phyloP scores from a whole-genome alignment of 2,888 invertebrate species.

The Lycocerus yunnanus region DNA sequence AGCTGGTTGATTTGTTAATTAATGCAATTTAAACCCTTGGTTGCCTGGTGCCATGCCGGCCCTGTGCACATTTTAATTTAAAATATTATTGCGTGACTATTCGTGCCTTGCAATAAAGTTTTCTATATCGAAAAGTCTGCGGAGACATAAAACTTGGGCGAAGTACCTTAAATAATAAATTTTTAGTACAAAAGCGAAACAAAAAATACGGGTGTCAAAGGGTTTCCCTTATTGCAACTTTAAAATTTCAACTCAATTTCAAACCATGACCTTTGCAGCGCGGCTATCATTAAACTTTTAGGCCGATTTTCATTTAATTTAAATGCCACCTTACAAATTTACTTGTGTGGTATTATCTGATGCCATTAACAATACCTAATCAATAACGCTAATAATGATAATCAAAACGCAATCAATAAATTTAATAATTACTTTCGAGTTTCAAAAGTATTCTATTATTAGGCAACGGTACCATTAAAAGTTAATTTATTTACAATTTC shows the following conservation, averaged over 20 bases:
- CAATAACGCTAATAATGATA: no score
- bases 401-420: not conserved
- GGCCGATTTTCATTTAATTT: not conserved
- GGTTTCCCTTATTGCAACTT: not conserved
- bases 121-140: not conserved
- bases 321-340: not conserved
- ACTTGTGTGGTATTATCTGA: not conserved
- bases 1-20: no score
- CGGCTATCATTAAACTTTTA: not conserved
- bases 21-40: no score
- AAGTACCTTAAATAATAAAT: not conserved
- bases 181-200: not conserved
- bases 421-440: not conserved
- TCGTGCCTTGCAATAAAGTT: not conserved
- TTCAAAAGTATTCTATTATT: not conserved
- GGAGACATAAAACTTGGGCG: not conserved
- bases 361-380: not conserved
- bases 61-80: not conserved
- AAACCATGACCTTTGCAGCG: not conserved
- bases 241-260: not conserved
- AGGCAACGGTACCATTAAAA: not conserved
- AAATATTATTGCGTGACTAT: not conserved
- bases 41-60: not conserved
- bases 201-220: not conserved
- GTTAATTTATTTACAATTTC: not conserved